Conservation (phyloP, 2,888 invertebrate genomes). For the Agrypnus murinus region DNA sequence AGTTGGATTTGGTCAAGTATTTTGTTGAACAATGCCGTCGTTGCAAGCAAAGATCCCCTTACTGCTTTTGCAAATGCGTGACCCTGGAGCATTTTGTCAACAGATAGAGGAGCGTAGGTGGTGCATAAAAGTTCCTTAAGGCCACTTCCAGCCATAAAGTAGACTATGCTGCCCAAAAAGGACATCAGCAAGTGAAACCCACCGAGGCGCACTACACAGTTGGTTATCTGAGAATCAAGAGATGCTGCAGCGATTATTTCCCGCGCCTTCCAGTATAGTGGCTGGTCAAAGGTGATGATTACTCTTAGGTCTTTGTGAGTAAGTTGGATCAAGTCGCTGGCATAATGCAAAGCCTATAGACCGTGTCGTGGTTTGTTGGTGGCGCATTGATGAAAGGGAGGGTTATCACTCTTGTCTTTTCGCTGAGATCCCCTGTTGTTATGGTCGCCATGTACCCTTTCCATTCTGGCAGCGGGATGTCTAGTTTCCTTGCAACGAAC, state of each 20-base stretch:
- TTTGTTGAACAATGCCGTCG: too few relatives aligned
- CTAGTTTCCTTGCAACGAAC: conserved; percentile 1
- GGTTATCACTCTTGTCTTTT: too few relatives aligned
- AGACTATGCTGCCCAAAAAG: conserved; percentile 58
- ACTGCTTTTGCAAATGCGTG: conserved; percentile 59
- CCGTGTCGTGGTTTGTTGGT: too few relatives aligned
- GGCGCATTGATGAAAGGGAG: too few relatives aligned
- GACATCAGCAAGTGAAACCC: conserved; percentile 63
- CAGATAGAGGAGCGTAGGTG: conserved; percentile 58
- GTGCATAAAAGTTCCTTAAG: conserved; percentile 56
- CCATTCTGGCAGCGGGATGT: conserved; percentile 14
- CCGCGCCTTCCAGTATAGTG: conserved; percentile 58
- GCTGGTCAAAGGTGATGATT: conserved; percentile 60
- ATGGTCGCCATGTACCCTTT: not conserved
- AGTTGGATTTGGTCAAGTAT: not conserved
- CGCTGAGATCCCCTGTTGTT: too few relatives aligned
- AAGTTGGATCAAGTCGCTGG: too few relatives aligned
- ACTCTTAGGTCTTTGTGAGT: conserved; percentile 39
- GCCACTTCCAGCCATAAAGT: conserved; percentile 54
- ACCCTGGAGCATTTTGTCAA: conserved; percentile 36
- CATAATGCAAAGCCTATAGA: too few relatives aligned
- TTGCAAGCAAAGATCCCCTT: conserved; percentile 43
- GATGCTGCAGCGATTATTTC: conserved; percentile 57
- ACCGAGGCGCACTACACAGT: conserved; percentile 58
- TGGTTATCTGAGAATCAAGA: conserved; percentile 42